phyloP scores from a whole-genome alignment of 37 sponge, comb jelly and placozoan genomes.

The Mnemiopsis leidyi region DNA sequence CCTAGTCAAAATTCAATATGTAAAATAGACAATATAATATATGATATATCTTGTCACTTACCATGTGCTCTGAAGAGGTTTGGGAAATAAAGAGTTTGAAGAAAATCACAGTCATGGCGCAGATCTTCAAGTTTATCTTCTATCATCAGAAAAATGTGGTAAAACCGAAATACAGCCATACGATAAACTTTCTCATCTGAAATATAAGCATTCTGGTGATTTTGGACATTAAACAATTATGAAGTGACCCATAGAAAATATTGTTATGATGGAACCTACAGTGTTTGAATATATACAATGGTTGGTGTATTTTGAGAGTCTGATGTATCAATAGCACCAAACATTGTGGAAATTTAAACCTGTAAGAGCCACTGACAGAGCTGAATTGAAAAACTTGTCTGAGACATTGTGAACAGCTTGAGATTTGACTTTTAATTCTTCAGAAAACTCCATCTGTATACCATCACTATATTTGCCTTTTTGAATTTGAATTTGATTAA shows the following conservation, averaged over 20 bases:
- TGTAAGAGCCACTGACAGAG: background rate
- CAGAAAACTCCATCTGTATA: constrained; percentile 13
- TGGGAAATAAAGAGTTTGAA: background rate
- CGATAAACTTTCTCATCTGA: constrained; percentile 26
- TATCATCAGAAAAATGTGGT: background rate
- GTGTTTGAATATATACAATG: no score
- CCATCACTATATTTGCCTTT: background rate
- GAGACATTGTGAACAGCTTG: constrained; percentile 24
- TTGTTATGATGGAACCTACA: no score
- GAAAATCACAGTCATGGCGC: background rate
- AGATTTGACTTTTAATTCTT: constrained; percentile 1
- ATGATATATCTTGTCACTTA: background rate
- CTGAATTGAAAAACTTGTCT: constrained; percentile 60
- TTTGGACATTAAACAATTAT: background rate
- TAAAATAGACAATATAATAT: no score
- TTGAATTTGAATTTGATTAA: no score
- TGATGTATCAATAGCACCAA: no score
- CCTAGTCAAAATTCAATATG: no score
- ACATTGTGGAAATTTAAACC: no score
- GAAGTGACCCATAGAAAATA: no score
- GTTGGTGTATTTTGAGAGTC: no score
- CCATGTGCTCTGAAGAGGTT: constrained; percentile 36
- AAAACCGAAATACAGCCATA: constrained; percentile 61
- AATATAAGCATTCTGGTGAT: background rate
- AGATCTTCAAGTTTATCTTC: constrained; percentile 41